Base-by-base conservation (phyloP, 2,113 vertebrate genomes). In the Alligator sinensis region DNA sequence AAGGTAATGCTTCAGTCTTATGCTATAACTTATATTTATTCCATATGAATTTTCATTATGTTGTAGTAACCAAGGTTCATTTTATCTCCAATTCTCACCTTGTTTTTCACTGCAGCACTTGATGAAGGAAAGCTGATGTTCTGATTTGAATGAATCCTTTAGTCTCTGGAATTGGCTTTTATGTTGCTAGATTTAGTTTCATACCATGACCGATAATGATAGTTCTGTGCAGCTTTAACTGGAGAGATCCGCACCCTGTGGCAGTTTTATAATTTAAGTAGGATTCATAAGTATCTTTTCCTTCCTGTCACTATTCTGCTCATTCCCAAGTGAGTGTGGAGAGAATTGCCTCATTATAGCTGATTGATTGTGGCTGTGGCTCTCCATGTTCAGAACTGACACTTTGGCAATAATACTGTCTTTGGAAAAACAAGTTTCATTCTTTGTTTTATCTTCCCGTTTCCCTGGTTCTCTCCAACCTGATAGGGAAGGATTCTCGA, bases 401-500 rank as follows among this genome's bases (percentile, higher is more conserved):
- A 25, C 24, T 74, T 47, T 47, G 47, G 47, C 47, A 47, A 47
- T 47, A 47, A 47, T 74, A 34, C 47, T 83, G 81, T 89, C 1
- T 3, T 84, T 3, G 2, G 9, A 92, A 81, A 24, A 79, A 79
- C 12, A 80, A 4, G 30, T 79, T 87, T 89, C 78, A 77, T 30
- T 64, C 10, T 72, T 88, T 82, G 22, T 89, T 90, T 80, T 85
- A 85, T 91, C 27, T 76, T 86, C 0, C 30, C 86, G 15, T 82
- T 86, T 89, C n/a, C 61, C 34, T 34, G 47, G 0, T 58, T 91
- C 6, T 91, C 27, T 92, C 77, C 15, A 0, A 82, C 58, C 14
- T 24, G 19, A 68, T 96, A 99, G 99, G 99, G 47, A 99, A 99
- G 87, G 99, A 99, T 2, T 98, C 99, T 61, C 99, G 99, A 82